Evolutionary conservation across 2,888 invertebrate genomes (phyloP).

Genomic region (Orthosia cruda): DNA sequence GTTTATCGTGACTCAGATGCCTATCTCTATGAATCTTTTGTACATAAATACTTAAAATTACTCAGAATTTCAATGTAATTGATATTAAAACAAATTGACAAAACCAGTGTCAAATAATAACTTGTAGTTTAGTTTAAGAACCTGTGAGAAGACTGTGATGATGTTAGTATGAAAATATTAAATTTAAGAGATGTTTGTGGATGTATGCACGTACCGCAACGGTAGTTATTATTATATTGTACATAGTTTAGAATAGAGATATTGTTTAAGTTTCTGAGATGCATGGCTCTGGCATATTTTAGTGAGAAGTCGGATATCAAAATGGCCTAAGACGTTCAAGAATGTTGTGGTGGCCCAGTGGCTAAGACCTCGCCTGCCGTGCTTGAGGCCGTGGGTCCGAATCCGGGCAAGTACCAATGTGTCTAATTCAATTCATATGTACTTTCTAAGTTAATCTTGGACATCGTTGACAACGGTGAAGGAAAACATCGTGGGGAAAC

Average conservation of each 20-base stretch:
- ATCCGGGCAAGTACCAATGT: no score
- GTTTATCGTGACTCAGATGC: constrained; percentile 53
- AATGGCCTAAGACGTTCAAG: no score
- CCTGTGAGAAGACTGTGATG: constrained; percentile 91
- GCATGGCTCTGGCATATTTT: constrained; percentile 72
- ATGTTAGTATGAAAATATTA: constrained; percentile 84
- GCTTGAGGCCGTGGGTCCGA: no score
- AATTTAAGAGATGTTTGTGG: constrained; percentile 78
- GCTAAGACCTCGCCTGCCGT: no score
- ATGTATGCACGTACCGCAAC: constrained; percentile 66
- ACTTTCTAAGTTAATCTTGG: no score
- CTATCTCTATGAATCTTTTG: constrained; percentile 63
- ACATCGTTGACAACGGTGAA: no score
- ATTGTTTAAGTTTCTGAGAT: constrained; percentile 60
- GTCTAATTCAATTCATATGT: no score
- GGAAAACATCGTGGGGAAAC: no score
- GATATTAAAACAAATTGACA: constrained; percentile 61
- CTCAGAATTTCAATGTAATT: constrained; percentile 67
- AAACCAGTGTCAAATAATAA: constrained; percentile 74
- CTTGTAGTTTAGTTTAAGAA: constrained; percentile 78
- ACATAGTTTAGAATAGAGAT: constrained; percentile 63
- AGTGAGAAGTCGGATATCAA: constrained; percentile 12
- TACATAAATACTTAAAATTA: constrained; percentile 60
- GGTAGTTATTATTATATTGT: constrained; percentile 62
- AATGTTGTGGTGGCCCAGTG: no score